These are phyloP conservation scores for Coracias cyanogaster DNA, from an alignment of 2,797 vertebrate species.

Conservation along the genomic window DNA sequence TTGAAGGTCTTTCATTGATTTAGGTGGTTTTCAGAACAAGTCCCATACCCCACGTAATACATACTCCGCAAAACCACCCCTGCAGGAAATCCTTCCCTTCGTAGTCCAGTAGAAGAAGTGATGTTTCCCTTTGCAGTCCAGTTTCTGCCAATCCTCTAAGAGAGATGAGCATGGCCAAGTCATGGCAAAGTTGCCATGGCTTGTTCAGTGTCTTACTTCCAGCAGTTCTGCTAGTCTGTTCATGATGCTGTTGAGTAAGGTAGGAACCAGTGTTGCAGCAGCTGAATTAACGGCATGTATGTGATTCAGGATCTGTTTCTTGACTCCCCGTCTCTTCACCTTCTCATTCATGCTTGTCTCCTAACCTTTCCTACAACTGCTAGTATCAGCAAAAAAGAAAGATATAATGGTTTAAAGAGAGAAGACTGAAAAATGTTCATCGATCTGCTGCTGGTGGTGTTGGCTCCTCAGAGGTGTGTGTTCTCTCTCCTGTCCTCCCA, in stretches of 20 bases:
- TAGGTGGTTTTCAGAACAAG: background rate
- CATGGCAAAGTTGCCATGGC: background rate
- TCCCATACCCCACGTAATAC: background rate
- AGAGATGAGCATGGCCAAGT: background rate
- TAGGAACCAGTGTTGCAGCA: background rate
- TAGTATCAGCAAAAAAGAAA: background rate
- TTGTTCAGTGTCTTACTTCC: background rate
- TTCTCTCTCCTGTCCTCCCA: background rate
- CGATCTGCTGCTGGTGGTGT: background rate
- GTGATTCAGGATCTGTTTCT: background rate
- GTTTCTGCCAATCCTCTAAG: background rate
- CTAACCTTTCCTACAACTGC: background rate
- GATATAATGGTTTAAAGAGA: background rate
- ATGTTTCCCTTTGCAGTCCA: background rate
- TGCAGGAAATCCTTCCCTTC: background rate
- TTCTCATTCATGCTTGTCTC: background rate
- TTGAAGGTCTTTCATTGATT: background rate
- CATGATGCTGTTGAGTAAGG: background rate
- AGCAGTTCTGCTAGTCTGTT: background rate
- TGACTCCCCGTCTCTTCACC: background rate
- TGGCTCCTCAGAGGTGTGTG: background rate
- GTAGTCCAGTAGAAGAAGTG: background rate
- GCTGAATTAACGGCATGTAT: background rate
- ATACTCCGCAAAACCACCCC: background rate
- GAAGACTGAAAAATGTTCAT: background rate